Conservation (phyloP, 1,140 invertebrate species). For the Lasaia peninsularis region DNA sequence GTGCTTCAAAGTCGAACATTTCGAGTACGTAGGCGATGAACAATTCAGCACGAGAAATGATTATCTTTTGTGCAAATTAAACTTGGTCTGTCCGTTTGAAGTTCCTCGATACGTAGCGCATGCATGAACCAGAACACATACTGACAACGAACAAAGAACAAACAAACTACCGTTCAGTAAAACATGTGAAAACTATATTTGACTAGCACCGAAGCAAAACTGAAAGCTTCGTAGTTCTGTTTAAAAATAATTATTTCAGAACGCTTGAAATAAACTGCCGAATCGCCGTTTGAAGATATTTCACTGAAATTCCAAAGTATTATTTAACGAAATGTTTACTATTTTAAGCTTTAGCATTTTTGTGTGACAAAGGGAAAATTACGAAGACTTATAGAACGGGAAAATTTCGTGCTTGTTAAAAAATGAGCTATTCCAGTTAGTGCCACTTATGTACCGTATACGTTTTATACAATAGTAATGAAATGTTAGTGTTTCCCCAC, state of each 20-base stretch:
- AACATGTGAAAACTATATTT: slow-evolving; percentile 9
- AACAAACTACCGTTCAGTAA: slow-evolving; percentile 6
- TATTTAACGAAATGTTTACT: no score
- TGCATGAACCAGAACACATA: background rate
- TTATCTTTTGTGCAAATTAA: background rate
- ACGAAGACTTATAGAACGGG: no score
- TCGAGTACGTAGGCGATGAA: background rate
- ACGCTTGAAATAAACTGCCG: background rate
- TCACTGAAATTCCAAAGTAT: no score
- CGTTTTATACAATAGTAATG: no score
- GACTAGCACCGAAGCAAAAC: background rate
- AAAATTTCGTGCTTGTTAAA: no score
- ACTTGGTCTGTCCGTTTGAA: slow-evolving; percentile 2
- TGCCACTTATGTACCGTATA: no score
- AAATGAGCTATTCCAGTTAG: no score
- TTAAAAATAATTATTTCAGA: background rate
- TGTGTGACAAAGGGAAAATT: no score
- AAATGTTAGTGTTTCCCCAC: no score
- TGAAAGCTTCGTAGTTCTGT: background rate
- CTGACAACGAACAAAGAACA: slow-evolving; percentile 11
- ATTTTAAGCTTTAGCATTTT: no score
- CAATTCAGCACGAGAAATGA: background rate
- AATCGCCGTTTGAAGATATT: background rate
- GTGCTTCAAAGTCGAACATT: no score
- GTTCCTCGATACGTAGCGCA: background rate